Conservation (phyloP, 2,113 vertebrate genomes). For the Pluvianellus socialis region DNA sequence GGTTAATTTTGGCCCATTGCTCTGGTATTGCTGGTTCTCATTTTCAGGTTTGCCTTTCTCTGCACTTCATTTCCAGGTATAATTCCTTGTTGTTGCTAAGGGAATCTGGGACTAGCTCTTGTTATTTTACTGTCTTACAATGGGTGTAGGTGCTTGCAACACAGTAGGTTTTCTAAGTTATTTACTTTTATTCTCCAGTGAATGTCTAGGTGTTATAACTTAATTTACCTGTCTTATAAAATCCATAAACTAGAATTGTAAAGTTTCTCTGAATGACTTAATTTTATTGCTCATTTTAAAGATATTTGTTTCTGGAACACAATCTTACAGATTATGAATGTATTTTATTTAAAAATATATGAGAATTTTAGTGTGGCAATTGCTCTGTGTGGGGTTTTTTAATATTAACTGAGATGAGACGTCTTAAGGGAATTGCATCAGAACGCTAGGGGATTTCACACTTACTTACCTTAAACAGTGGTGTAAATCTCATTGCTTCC, state of each 20-base stretch:
- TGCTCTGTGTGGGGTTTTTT: neutral
- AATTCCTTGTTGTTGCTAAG: neutral
- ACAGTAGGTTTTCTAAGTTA: neutral
- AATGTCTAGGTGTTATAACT: neutral
- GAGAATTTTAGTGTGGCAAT: neutral
- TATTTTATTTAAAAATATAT: neutral
- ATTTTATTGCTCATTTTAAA: neutral
- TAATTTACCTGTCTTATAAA: neutral
- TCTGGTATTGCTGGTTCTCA: neutral
- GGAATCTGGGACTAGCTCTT: neutral
- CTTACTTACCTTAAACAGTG: neutral
- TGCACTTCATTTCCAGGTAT: neutral
- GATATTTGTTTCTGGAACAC: neutral
- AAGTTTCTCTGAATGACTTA: neutral
- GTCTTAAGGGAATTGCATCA: slow-evolving; percentile 36
- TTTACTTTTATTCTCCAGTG: neutral
- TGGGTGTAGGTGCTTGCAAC: neutral
- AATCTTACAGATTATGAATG: neutral
- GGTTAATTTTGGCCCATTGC: neutral
- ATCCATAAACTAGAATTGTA: neutral
- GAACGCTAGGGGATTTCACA: neutral
- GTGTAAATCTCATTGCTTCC: neutral
- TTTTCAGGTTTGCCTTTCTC: neutral
- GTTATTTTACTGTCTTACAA: neutral
- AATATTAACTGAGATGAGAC: neutral